Percentiles rank a stretch among this genome's conserved stretches.
phyloP scores from a whole-genome alignment of 2,113 vertebrate species.

The Ptilonorhynchus violaceus region DNA sequence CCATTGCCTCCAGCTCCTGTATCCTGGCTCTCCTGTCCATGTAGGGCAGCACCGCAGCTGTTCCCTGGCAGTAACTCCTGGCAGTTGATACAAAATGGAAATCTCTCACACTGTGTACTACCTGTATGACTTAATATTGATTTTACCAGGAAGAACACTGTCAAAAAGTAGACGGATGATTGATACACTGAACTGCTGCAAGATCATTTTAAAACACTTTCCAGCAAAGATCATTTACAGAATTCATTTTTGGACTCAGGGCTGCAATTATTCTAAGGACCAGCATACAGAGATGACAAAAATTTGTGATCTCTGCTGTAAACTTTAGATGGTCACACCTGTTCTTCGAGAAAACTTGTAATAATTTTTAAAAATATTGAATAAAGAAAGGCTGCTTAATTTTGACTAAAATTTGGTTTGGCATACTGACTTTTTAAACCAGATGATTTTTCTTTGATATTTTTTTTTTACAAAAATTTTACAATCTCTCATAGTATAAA shows the following conservation, averaged over 20 bases:
- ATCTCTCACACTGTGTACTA: background rate
- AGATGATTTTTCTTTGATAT: background rate
- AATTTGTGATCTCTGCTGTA: background rate
- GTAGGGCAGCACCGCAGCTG: accelerated
- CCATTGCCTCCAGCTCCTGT: background rate
- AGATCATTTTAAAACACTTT: background rate
- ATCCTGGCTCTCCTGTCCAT: background rate
- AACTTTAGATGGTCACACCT: background rate
- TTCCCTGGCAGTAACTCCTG: background rate
- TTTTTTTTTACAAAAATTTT: background rate
- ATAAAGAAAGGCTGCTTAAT: background rate
- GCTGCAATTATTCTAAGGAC: background rate
- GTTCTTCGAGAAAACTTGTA: background rate
- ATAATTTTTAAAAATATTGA: background rate
- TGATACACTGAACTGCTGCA: background rate
- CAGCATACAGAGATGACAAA: background rate
- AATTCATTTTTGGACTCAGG: background rate
- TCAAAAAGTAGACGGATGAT: background rate
- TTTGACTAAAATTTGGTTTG: background rate
- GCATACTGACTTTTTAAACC: background rate
- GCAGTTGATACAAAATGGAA: background rate
- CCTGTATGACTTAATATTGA: background rate
- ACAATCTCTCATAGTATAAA: background rate
- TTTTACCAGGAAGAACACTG: background rate
- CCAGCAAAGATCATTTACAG: background rate